Base-by-base conservation (phyloP, 1,140 invertebrate genomes). In the Paramacrobiotus metropolitanus region DNA sequence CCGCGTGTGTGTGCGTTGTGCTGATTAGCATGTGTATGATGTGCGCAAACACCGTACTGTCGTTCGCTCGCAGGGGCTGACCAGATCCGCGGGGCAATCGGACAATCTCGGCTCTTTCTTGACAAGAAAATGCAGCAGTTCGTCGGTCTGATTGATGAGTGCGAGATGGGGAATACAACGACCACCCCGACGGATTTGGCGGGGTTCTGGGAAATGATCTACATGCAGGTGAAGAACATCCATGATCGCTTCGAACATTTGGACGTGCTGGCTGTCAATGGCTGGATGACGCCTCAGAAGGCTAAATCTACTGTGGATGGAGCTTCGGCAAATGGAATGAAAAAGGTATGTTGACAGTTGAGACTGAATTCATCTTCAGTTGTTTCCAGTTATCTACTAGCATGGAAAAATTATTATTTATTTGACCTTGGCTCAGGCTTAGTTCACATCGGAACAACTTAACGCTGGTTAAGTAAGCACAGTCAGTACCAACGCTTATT, bases 181-280 rank as follows among this genome's bases (percentile, higher is more conserved):
- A 15, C 48, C 15, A 20, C 48, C 4, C 48, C 48, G 15, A 55
- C 28, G 15, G 48, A 55, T 55, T 28, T 55, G 48, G 48, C 48
- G 15, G 48, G 48, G 4, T 55, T 55, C 24, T 55, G 48, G 48
- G 48, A 55, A 28, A 55, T 55, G 48, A 55, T 55, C 48, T 15
- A 20, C 24, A 28, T 28, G 48, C 48, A 55, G 48, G 48, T 55
- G 9, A 55, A 20, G 28, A 28, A 55, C 28, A 55, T 55, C 34
- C 34, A n/a, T 40, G 9, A n/a, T 15, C 34, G 34, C 9, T 40
- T 40, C 34, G 34, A n/a, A 9, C 9, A 9, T 15, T 40, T 40
- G 34, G 34, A 40, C n/a, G 9, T 15, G 34, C 34, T 40, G 34
- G 34, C 34, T 40, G 34, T n/a, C 34, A 40, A 40, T 40, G n/a